A percentile compares a stretch with the other conserved stretches of the same genome.
phyloP scores from a whole-genome alignment of 2,888 invertebrate genomes.

The Tortricodes alternella region DNA sequence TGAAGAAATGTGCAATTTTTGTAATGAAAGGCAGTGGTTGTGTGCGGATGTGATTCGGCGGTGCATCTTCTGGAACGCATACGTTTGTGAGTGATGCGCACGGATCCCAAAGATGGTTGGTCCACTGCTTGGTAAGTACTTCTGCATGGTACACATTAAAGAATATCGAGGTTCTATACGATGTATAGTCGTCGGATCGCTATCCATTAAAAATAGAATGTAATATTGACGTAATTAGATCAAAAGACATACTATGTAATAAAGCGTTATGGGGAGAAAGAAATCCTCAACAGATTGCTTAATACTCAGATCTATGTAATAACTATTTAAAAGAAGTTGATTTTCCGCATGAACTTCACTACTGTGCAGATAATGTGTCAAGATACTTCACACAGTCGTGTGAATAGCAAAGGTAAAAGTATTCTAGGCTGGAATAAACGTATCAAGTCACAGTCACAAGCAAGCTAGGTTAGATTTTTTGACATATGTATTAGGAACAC shows the following conservation, averaged over 20 bases:
- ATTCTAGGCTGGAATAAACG: neutral
- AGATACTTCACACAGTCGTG: neutral
- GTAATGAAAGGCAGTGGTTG: slow-evolving; percentile 5
- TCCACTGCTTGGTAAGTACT: neutral
- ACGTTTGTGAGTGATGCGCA: neutral
- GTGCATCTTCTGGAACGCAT: neutral
- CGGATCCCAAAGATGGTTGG: neutral
- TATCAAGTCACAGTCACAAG: neutral
- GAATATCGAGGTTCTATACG: neutral
- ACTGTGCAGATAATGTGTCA: neutral
- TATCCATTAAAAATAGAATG: neutral
- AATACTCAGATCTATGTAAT: neutral
- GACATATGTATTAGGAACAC: neutral
- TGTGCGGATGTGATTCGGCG: slow-evolving; percentile 7
- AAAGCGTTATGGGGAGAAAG: neutral
- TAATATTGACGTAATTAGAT: neutral
- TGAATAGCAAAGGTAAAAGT: neutral
- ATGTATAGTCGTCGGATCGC: neutral
- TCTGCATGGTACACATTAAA: neutral
- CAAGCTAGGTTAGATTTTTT: neutral
- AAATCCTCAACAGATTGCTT: neutral
- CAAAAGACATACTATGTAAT: neutral
- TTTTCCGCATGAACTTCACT: neutral
- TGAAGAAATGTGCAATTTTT: neutral
- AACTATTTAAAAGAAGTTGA: neutral